Conservation (phyloP, 1,140 invertebrate genomes). For the Achatina immaculata region DNA sequence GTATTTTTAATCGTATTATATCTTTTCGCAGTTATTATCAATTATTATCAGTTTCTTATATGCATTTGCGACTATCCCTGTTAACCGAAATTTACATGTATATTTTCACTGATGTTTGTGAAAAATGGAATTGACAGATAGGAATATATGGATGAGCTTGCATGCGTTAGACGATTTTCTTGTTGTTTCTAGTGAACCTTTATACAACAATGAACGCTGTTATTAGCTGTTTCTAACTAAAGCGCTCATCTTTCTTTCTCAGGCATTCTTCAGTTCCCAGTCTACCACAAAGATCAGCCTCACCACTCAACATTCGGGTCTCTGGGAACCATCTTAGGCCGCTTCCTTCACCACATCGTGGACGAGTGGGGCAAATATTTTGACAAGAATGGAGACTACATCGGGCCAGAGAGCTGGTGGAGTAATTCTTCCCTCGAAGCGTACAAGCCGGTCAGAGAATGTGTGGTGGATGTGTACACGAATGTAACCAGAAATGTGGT, state of each 20-base stretch:
- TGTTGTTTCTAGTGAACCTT: too few relatives aligned
- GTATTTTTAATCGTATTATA: too few relatives aligned
- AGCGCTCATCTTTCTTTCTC: slow-evolving; percentile 24
- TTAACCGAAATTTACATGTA: too few relatives aligned
- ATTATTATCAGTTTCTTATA: too few relatives aligned
- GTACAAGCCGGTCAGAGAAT: neutral
- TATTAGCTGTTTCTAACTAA: neutral
- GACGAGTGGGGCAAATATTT: slow-evolving; percentile 46
- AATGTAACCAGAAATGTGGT: neutral
- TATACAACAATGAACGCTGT: too few relatives aligned
- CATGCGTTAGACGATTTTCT: too few relatives aligned
- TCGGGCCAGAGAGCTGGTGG: neutral
- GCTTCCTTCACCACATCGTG: slow-evolving; percentile 47
- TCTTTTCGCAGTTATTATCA: too few relatives aligned
- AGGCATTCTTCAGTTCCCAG: slow-evolving; percentile 58
- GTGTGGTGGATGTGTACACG: neutral
- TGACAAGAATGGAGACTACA: slow-evolving; percentile 6
- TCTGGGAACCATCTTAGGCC: slow-evolving; percentile 48
- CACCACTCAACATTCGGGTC: slow-evolving; percentile 52
- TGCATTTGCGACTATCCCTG: too few relatives aligned
- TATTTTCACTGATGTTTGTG: too few relatives aligned
- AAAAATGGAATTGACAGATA: too few relatives aligned
- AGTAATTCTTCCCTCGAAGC: neutral
- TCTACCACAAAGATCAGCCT: slow-evolving; percentile 47
- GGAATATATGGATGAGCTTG: too few relatives aligned